These are phyloP conservation scores for Nycticorax nycticorax DNA, from an alignment of 2,113 vertebrate genomes.

Conservation along the genomic window DNA sequence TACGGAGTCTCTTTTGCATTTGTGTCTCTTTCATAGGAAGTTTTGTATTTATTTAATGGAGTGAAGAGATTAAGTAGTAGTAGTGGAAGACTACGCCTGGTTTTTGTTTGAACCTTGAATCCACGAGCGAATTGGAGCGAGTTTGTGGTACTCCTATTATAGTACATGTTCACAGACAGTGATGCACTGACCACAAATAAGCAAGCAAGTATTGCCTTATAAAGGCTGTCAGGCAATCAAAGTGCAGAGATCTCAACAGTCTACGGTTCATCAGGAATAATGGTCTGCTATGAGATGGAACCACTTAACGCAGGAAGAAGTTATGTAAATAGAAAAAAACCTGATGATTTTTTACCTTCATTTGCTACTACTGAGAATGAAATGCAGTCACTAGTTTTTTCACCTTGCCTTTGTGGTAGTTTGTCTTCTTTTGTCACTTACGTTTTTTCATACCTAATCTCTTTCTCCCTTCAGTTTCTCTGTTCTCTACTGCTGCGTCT, in stretches of 20 bases:
- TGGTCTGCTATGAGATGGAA: background rate
- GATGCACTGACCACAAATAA: background rate
- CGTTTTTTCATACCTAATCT: background rate
- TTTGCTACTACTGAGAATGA: background rate
- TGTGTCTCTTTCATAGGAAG: background rate
- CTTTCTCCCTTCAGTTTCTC: background rate
- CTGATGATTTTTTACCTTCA: background rate
- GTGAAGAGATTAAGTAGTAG: background rate
- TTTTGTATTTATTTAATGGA: background rate
- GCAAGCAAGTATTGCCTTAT: background rate
- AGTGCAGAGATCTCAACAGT: background rate
- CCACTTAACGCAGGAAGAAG: background rate
- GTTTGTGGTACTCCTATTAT: rapidly evolving
- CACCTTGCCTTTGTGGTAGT: background rate
- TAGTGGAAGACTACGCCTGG: background rate
- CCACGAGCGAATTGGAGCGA: background rate
- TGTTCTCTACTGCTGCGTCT: background rate
- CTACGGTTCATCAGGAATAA: background rate
- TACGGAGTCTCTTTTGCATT: background rate
- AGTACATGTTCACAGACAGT: background rate
- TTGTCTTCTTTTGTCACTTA: background rate
- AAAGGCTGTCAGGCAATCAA: background rate
- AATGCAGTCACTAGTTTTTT: background rate
- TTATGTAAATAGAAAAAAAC: background rate
- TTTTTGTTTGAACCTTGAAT: background rate